These are phyloP conservation scores for Ptychodera flava DNA, from an alignment of 35 echinoderm and acorn worm genomes.

Conservation along the genomic window DNA sequence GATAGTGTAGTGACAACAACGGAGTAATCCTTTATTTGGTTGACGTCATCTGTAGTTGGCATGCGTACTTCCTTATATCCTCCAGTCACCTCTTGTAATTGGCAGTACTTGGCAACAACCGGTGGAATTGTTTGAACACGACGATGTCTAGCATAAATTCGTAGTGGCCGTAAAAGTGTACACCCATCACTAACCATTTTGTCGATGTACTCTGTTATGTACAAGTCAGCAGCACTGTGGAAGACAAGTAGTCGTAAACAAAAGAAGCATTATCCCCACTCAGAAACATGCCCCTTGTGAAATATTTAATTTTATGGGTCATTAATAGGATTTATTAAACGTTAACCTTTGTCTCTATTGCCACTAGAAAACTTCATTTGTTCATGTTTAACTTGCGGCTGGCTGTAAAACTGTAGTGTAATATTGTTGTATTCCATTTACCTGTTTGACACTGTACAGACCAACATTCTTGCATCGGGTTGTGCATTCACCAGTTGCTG, in stretches of 20 bases:
- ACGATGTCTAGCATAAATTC: background rate
- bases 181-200: background rate
- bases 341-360: too few species aligned
- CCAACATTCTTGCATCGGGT: conserved; percentile 43
- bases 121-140: background rate
- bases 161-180: background rate
- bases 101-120: background rate
- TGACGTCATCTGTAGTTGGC: background rate
- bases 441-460: conserved; percentile 91
- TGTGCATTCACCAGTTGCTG: conserved; percentile 28
- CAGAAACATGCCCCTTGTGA: too few species aligned
- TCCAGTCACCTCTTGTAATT: background rate
- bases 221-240: background rate
- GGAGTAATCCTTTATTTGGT: background rate
- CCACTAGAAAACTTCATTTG: too few species aligned
- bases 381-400: too few species aligned
- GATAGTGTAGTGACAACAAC: conserved; percentile 71
- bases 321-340: too few species aligned
- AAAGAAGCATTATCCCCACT: too few species aligned
- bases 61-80: background rate
- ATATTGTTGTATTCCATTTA: too few species aligned
- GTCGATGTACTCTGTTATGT: background rate
- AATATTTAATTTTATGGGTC: too few species aligned
- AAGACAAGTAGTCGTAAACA: too few species aligned
- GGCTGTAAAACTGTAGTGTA: too few species aligned